Conservation (phyloP, 2,797 vertebrate species). For the Hypotaenidia philippensis region DNA sequence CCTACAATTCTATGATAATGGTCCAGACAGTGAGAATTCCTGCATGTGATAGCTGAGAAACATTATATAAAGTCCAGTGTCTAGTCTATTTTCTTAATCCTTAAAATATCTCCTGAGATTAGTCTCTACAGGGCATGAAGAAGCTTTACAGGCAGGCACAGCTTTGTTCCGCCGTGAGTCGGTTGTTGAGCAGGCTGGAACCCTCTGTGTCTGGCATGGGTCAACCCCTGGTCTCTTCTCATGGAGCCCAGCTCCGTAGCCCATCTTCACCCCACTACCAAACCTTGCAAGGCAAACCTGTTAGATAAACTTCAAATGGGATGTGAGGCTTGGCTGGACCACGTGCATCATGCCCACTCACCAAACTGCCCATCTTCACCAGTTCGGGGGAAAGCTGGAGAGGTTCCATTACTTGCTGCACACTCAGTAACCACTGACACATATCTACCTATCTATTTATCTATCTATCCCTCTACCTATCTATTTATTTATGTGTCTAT, state of each 20-base stretch:
- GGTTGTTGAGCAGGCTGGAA: neutral
- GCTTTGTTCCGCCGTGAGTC: neutral
- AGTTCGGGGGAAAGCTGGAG: neutral
- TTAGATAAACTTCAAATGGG: neutral
- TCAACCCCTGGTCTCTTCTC: neutral
- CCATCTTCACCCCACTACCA: neutral
- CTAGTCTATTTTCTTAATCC: neutral
- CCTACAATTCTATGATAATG: neutral
- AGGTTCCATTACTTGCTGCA: neutral
- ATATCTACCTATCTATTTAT: too few relatives aligned
- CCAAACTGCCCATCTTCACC: neutral
- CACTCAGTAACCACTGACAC: too few relatives aligned
- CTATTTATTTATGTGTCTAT: too few relatives aligned
- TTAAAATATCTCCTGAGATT: neutral
- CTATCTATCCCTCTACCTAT: too few relatives aligned
- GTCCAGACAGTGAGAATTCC: neutral
- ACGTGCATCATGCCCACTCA: neutral
- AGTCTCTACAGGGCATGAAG: neutral
- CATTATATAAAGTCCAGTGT: neutral
- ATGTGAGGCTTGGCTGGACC: neutral
- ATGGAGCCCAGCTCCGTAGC: rapidly evolving
- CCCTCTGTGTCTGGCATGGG: neutral
- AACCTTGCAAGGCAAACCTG: neutral
- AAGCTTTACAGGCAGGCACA: neutral
- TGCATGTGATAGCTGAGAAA: neutral